phyloP scores from a whole-genome alignment of 64 coral and sea anemone species.

The Trachythela sp. region DNA sequence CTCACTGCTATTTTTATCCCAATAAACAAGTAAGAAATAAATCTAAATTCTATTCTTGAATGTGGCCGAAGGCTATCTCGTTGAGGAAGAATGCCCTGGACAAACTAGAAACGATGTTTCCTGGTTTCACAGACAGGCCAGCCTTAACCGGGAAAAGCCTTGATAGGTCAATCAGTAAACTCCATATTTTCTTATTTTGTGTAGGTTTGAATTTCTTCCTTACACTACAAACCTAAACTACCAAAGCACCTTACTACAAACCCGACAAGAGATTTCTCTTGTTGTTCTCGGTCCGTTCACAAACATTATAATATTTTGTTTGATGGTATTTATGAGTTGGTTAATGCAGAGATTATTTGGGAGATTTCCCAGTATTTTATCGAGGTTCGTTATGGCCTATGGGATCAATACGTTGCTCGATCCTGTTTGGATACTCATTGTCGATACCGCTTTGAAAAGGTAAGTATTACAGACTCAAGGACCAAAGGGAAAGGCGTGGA shows the following conservation, averaged over 20 bases:
- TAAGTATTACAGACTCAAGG: neutral
- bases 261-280: neutral
- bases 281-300: conserved; percentile 13
- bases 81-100: too few species aligned
- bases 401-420: neutral
- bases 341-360: conserved; percentile 16
- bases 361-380: neutral
- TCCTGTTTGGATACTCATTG: neutral
- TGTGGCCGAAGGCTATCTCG: too few species aligned
- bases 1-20: conserved; percentile 80
- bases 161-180: too few species aligned
- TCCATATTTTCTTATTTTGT: neutral
- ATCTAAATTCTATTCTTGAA: too few species aligned
- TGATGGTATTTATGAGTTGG: neutral
- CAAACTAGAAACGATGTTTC: too few species aligned
- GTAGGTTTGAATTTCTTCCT: neutral
- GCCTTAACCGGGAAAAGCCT: too few species aligned
- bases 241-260: neutral
- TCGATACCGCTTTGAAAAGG: conserved; percentile 13
- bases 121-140: too few species aligned
- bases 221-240: conserved; percentile 5
- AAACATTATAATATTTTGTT: neutral
- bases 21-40: conserved; percentile 70
- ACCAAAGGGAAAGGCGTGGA: too few species aligned
- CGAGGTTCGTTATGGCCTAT: conserved; percentile 1